Percentiles rank a stretch among this genome's conserved stretches.
phyloP scores from a whole-genome alignment of 2,888 invertebrate species.

The Brachyopa scutellaris region DNA sequence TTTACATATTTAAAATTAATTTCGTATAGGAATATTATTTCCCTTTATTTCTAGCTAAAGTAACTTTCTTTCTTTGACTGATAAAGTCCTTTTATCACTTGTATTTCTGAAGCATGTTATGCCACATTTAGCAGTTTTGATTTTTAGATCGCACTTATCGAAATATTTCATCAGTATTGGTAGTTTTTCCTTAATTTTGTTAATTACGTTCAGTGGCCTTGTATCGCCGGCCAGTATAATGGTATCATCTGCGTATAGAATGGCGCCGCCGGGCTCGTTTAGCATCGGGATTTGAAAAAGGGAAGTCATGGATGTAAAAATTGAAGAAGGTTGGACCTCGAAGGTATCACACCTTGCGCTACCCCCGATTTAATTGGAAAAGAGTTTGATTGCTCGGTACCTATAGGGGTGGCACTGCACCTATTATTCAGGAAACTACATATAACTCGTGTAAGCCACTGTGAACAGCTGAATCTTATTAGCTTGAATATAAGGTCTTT shows the following conservation, averaged over 20 bases:
- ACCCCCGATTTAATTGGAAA: no score
- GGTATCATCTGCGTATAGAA: neutral
- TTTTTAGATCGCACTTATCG: neutral
- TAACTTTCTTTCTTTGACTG: conserved; percentile 15
- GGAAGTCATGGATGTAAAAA: neutral
- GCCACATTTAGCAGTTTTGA: neutral
- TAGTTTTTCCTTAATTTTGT: no score
- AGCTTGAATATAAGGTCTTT: no score
- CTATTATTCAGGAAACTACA: no score
- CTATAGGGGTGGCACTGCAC: neutral
- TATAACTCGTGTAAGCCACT: neutral
- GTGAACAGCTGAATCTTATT: neutral
- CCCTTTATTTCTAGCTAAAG: no score
- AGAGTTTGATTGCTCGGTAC: neutral
- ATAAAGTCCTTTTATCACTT: conserved; percentile 4
- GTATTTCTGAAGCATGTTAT: conserved; percentile 12
- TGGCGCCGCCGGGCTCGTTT: neutral
- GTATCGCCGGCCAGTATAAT: no score
- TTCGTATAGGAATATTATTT: no score
- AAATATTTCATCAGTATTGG: no score
- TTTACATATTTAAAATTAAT: no score
- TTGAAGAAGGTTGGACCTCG: neutral
- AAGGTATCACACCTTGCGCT: conserved; percentile 6
- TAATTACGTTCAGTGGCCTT: neutral
- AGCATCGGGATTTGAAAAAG: no score